Base-by-base conservation (phyloP, 2,797 vertebrate genomes). In the Scolopax bukidnonensis region DNA sequence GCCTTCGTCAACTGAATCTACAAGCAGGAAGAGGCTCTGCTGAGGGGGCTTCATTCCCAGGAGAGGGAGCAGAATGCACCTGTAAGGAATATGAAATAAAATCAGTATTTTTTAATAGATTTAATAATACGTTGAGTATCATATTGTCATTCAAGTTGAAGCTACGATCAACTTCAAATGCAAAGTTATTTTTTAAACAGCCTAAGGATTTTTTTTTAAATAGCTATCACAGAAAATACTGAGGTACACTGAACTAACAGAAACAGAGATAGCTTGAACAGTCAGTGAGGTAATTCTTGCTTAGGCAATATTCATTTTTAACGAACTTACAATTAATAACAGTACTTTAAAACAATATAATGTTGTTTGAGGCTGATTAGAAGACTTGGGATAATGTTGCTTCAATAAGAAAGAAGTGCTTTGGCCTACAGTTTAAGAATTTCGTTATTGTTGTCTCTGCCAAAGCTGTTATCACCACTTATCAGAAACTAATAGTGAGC, bases 1-100 rank as follows among this genome's bases (percentile, higher is more conserved):
- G 64, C 99, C 99, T 90, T 99, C 99, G 0, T 99, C 99, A 18
- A 99, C 98, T 0, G 99, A 99, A 96, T 99, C 99, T 65, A 99
- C 98, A 6, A 99, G 98, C 73, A 99, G 96, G 95, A 99, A 99
- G 48, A 99, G 98, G 83, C 99, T 98, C 94, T 99, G 99, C 69
- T 98, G 98, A 4, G 99, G 99, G 2, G 99, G 98, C 95, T 99
- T 98, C 84, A 98, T 95, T 23, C 98, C 98, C 98, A 99, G 94
- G 59, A 99, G 98, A 27, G 99, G 99, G 70, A 99, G 96, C 33
- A 99, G 98, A 92, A 99, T 98, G 75, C 99, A 99, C 97, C 99
- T 99, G 97, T 3, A 89, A 95, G 69, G 86, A 87, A 96, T 18
- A 25, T 0, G 8, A 77, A 48, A 83, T 18, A 70, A 56, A 83